A percentile compares a stretch with the other conserved stretches of the same genome.
Evolutionary conservation across 1,140 invertebrate genomes (phyloP).

Genomic region (Nomia melanderi): DNA sequence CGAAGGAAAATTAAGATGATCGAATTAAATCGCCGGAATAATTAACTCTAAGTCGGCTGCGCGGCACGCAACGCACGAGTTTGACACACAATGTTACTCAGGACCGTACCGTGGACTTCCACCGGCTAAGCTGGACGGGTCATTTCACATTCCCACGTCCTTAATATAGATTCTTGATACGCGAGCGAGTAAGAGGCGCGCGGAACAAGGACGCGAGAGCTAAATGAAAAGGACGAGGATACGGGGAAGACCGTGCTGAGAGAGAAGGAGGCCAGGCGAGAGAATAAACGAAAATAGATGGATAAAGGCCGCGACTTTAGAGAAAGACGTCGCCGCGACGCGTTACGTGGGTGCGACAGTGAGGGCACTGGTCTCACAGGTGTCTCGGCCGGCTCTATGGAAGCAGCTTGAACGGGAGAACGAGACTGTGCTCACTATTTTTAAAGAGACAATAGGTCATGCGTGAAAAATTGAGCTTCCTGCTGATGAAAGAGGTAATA

Average conservation of each 20-base stretch:
- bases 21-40: neutral
- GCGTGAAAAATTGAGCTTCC: neutral
- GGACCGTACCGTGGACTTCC: constrained; percentile 57
- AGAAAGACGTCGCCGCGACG: constrained; percentile 13
- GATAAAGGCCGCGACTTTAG: constrained; percentile 35
- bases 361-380: constrained; percentile 39
- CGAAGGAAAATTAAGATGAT: too few relatives aligned
- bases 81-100: constrained; percentile 4
- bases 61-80: constrained; percentile 31
- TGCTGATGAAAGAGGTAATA: too few relatives aligned
- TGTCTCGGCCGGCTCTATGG: constrained; percentile 26
- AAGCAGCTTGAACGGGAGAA: constrained; percentile 21
- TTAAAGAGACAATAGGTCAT: neutral
- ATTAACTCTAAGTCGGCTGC: constrained; percentile 28
- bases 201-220: constrained; percentile 35
- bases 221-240: constrained; percentile 30
- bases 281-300: constrained; percentile 40
- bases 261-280: constrained; percentile 2
- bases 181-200: constrained; percentile 37
- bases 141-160: constrained; percentile 75
- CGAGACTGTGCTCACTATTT: neutral
- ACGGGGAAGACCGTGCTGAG: constrained; percentile 16
- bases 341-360: constrained; percentile 33
- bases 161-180: constrained; percentile 75
- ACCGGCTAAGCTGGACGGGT: constrained; percentile 65